Conservation (phyloP, 2,888 invertebrate genomes). For the Eristalis intricaria region DNA sequence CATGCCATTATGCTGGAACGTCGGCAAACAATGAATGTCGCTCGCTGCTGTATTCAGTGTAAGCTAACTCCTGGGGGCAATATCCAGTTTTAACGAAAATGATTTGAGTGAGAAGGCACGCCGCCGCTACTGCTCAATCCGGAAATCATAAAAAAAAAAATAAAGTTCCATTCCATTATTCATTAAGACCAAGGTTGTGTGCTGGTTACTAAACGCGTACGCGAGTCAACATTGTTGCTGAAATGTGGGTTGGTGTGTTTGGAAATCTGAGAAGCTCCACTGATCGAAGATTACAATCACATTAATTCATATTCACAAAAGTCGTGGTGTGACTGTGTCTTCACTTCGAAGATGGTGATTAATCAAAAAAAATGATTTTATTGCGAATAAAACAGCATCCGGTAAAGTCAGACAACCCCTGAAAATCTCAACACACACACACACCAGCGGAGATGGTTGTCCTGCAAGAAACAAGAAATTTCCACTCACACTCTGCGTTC, state of each 20-base stretch:
- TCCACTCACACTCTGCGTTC: conserved; percentile 2
- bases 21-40: not conserved
- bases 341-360: too few species aligned
- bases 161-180: not conserved
- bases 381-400: not conserved
- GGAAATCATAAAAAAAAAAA: conserved; percentile 15
- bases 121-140: not conserved
- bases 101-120: not conserved
- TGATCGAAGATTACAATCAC: conserved; percentile 14
- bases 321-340: too few species aligned
- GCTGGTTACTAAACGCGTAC: not conserved
- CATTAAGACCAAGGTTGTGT: not conserved
- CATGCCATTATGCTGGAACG: not conserved
- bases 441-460: conserved; percentile 13
- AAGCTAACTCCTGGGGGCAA: not conserved
- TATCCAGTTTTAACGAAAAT: conserved; percentile 7
- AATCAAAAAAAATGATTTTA: not conserved
- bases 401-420: not conserved
- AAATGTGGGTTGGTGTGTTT: not conserved
- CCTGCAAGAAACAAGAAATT: conserved; percentile 16
- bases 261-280: not conserved
- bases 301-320: not conserved
- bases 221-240: not conserved
- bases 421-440: not conserved
- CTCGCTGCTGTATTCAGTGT: not conserved